Base-by-base conservation (phyloP, 2,113 vertebrate genomes). In the Tachysurus fulvidraco region DNA sequence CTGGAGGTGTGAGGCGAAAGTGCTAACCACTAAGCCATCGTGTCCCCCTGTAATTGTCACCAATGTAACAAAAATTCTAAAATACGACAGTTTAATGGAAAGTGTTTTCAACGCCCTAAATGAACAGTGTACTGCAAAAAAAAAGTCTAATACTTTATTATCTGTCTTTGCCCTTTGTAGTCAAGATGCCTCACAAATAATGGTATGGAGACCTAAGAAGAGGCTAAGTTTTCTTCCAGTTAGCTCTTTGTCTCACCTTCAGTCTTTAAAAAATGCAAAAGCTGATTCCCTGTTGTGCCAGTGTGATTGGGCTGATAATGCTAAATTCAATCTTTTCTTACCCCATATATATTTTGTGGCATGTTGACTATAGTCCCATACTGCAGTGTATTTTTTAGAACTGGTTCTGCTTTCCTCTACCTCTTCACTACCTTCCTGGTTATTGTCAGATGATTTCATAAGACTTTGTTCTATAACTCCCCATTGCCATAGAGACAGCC, bases 381-480 rank as follows among this genome's bases (percentile, higher is more conserved):
- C 36, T 36, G 28, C 17, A 30, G 78, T 59, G 16, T 21, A 80
- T 60, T 81, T 60, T 81, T 41, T 41, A 81, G 5, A 81, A 60
- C 79, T 44, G 23, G 36, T 81, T n/a, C 79, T n/a, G 30, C 55
- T 44, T 23, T 62, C 41, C 25, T 81, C 59, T 50, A 50, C 46
- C 46, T 50, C 46, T 50, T 60, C 55, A 60, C 57, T 25, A 46
- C 59, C 21, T 60, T 57, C 77, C 52, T 30, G 52, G 50, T 57
- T 57, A 79, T 79, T 79, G 77, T 57, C 77, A 81, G 17, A 23
- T 81, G 80, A 44, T 59, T 80, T 59, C 54, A 17, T 10, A 55
- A 78, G 78, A 81, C 78, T 81, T 79, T 79, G 77, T 81, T 81
- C 80, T 64, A 3, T 16, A 81, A 62, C 80, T 81, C 78, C 55